A percentile compares a stretch with the other conserved stretches of the same genome.
These are phyloP conservation scores for Chiroxiphia lanceolata DNA, from an alignment of 2,797 vertebrate species.

Conservation along the genomic window DNA sequence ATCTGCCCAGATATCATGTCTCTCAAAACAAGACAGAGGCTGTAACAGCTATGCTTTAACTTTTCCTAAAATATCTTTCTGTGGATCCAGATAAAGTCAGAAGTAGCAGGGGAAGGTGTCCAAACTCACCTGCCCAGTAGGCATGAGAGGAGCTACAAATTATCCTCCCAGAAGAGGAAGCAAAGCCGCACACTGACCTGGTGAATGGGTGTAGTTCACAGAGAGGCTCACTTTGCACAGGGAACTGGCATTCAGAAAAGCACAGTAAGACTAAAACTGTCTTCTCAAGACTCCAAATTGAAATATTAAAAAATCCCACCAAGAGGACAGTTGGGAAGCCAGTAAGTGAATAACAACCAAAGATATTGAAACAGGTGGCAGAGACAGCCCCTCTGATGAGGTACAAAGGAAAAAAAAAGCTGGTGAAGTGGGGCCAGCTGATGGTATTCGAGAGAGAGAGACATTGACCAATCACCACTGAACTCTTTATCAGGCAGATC, in stretches of 20 bases:
- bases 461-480: not conserved
- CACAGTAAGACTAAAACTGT: accelerated
- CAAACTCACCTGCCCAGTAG: not conserved
- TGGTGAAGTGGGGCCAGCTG: not conserved
- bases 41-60: not conserved
- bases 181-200: not conserved
- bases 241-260: not conserved
- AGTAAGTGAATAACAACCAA: not conserved
- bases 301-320: not conserved
- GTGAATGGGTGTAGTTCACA: not conserved
- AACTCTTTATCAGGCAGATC: not conserved
- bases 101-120: not conserved
- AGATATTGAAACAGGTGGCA: not conserved
- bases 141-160: not conserved
- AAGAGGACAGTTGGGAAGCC: not conserved
- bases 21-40: not conserved
- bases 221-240: accelerated
- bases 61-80: not conserved
- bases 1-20: not conserved
- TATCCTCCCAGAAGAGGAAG: not conserved
- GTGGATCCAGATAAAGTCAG: not conserved
- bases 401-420: not conserved
- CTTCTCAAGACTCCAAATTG: accelerated
- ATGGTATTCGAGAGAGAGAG: not conserved
- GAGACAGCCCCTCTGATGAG: not conserved